phyloP scores from a whole-genome alignment of 2,113 vertebrate genomes.

The Malurus cyaneus region DNA sequence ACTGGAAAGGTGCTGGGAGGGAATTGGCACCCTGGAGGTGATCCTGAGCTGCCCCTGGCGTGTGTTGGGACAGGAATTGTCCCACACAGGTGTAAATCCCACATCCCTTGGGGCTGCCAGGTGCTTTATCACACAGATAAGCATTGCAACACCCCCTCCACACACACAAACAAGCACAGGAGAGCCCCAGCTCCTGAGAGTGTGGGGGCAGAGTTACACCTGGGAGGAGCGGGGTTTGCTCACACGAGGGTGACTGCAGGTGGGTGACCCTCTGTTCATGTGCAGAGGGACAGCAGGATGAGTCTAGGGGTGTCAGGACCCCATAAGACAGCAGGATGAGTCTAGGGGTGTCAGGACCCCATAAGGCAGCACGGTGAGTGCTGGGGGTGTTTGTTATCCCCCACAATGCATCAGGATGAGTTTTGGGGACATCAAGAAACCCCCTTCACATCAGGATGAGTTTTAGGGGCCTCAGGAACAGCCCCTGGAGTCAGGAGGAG shows the following conservation, averaged over 20 bases:
- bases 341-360: background rate
- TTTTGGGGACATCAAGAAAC: background rate
- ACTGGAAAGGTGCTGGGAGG: background rate
- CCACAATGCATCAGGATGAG: background rate
- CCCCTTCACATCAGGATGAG: background rate
- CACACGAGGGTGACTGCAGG: background rate
- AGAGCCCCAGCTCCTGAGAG: background rate
- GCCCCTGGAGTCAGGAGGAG: background rate
- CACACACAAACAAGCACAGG: background rate
- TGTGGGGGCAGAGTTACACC: fast-evolving
- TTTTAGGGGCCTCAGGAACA: too few relatives aligned
- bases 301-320: background rate
- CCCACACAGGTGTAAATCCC: background rate
- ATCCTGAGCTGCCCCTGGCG: background rate
- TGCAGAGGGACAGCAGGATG: background rate
- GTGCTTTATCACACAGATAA: background rate
- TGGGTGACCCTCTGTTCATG: too few relatives aligned
- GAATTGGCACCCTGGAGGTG: background rate
- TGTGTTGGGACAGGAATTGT: background rate
- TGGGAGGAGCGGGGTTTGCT: background rate
- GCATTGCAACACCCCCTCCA: background rate
- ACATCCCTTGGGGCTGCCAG: background rate
- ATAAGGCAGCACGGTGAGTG: too few relatives aligned
- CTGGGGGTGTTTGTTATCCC: background rate
- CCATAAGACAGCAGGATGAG: background rate